Percentiles rank a stretch among this genome's conserved stretches.
phyloP scores from a whole-genome alignment of 2,888 invertebrate genomes.

The Anthoptus insignis region DNA sequence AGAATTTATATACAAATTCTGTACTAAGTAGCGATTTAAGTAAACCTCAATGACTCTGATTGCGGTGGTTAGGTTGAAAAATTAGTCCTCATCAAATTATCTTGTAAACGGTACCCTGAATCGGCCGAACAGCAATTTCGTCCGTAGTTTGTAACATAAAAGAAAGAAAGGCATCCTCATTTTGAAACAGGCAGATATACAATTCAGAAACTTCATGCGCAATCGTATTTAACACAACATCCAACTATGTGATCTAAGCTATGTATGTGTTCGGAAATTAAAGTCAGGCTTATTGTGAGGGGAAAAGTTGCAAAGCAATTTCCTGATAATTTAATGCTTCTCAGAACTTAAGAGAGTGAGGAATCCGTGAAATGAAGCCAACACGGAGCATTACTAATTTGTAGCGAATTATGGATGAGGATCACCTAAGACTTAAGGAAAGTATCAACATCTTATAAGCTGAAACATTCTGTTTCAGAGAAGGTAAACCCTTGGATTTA shows the following conservation, averaged over 20 bases:
- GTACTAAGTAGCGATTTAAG: too few relatives aligned
- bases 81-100: too few relatives aligned
- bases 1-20: too few relatives aligned
- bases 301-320: slow-evolving; percentile 83
- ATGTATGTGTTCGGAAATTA: slow-evolving; percentile 77
- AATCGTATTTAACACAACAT: slow-evolving; percentile 52
- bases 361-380: slow-evolving; percentile 79
- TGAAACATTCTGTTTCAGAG: slow-evolving; percentile 19
- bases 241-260: slow-evolving; percentile 69
- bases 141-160: too few relatives aligned
- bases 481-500: neutral
- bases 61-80: too few relatives aligned
- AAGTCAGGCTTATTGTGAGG: slow-evolving; percentile 74
- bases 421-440: slow-evolving; percentile 49
- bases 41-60: too few relatives aligned
- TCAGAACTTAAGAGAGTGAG: slow-evolving; percentile 78
- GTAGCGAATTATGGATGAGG: slow-evolving; percentile 75
- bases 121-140: too few relatives aligned
- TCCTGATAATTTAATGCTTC: slow-evolving; percentile 82
- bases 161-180: too few relatives aligned
- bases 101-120: too few relatives aligned
- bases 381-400: slow-evolving; percentile 81
- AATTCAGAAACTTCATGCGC: too few relatives aligned
- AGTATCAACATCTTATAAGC: slow-evolving; percentile 9
- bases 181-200: too few relatives aligned